Evolutionary conservation across 2,888 invertebrate genomes (phyloP), one percentile per base, ranked within the genome.

Genomic region (Brenthis hecate): DNA sequence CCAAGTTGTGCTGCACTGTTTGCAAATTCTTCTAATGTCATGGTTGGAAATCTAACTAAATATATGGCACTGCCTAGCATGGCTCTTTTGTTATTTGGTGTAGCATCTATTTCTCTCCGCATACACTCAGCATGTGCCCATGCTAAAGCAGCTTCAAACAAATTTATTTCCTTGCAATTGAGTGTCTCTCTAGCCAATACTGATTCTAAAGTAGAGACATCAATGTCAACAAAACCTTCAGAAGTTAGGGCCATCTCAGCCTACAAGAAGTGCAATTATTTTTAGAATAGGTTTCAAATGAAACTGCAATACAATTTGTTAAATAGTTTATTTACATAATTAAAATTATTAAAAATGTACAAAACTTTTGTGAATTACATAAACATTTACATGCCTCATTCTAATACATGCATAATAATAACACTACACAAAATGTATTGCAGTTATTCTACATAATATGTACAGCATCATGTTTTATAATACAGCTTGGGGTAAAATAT

Each of bases 231-330:
- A 93, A 99, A 99, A 77, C 98, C 98, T 82, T 99, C 99, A 0
- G 98, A 98, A 77, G 96, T 96, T 78, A 99, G 94, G 69, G 99
- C 98, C 96, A 99, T 97, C 93, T 98, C 98, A 83, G 99, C 98
- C 97, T 97, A 89, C 73, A 91, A 93, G 80, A 73, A 85, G 83
- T 72, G 55, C 43, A 67, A 48, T 58, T 53, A 56, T 51, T 72
- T 72, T 77, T 77, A 81, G 72, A 76, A 76, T 76, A 81, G 80
- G 82, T 81, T 83, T 84, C 72, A 80, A 93, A 86, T 87, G 81
- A 93, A 93, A 93, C 93, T 93, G 93, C 93, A 93, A 93, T 93
- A 93, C 93, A 92, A 88, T 88, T 91, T 90, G 85, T 85, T 80
- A 79, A 86, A 83, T 82, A 77, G 70, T 91, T 91, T 91, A 91